These are phyloP conservation scores for Anabas testudineus DNA, from an alignment of 2,797 vertebrate species.

Conservation along the genomic window DNA sequence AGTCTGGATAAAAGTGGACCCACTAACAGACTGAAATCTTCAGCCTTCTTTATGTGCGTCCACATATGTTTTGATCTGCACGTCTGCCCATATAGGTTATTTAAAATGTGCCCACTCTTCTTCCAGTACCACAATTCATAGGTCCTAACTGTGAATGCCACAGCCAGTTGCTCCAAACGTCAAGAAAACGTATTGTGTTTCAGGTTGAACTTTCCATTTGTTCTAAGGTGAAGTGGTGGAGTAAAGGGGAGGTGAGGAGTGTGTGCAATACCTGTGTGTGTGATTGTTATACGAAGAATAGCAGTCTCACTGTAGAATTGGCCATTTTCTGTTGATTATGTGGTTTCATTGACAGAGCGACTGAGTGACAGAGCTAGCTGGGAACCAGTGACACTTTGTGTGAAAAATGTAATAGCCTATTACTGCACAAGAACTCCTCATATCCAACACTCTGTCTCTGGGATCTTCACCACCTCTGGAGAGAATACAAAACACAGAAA, in stretches of 20 bases:
- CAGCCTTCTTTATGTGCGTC: too few relatives aligned
- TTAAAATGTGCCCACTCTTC: neutral
- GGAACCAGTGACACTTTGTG: constrained; percentile 45
- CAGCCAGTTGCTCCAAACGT: neutral
- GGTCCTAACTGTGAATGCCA: too few relatives aligned
- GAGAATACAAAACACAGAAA: constrained; percentile 37
- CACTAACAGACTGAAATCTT: too few relatives aligned
- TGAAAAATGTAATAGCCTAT: constrained; percentile 63
- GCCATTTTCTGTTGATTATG: constrained; percentile 59
- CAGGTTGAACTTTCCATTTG: neutral
- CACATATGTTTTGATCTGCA: too few relatives aligned
- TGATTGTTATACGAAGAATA: neutral
- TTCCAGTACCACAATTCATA: neutral
- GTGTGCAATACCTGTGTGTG: constrained; percentile 5
- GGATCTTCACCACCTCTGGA: constrained; percentile 31
- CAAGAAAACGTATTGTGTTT: neutral
- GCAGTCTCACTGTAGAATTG: constrained; percentile 30
- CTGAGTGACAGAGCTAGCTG: constrained; percentile 28
- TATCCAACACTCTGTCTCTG: constrained; percentile 50
- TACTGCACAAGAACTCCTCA: constrained; percentile 54
- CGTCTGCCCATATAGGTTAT: too few relatives aligned
- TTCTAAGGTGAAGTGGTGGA: neutral
- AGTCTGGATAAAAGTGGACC: too few relatives aligned
- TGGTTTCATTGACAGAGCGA: constrained; percentile 47
- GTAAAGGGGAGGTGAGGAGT: neutral